Percentiles rank a stretch among this genome's conserved stretches.
Conservation (phyloP, 2,888 invertebrate species). For the Phyllotreta cruciferae region DNA sequence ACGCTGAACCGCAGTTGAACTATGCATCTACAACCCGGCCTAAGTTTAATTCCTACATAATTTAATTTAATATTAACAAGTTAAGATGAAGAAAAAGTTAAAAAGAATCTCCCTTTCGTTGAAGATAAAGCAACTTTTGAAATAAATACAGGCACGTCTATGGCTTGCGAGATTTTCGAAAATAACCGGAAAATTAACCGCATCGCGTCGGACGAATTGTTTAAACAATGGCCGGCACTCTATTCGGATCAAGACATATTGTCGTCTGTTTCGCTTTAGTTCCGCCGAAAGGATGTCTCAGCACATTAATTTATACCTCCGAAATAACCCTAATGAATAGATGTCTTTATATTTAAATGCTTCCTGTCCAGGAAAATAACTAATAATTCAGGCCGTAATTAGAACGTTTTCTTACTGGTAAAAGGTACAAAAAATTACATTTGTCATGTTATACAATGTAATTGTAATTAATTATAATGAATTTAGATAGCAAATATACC, state of each 20-base stretch:
- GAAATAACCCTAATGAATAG: slow-evolving; percentile 56
- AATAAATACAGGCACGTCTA: too few species aligned
- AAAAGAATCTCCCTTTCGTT: too few species aligned
- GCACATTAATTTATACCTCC: slow-evolving; percentile 46
- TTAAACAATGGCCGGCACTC: slow-evolving; percentile 55
- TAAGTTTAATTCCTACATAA: too few species aligned
- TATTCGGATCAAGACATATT: slow-evolving; percentile 32
- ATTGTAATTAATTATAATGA: too few species aligned
- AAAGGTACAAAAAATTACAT: slow-evolving; percentile 38
- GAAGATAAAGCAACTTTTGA: too few species aligned
- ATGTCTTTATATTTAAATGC: slow-evolving; percentile 56
- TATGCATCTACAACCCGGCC: too few species aligned
- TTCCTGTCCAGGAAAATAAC: slow-evolving; percentile 56
- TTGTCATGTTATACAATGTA: neutral
- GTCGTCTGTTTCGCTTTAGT: slow-evolving; percentile 58
- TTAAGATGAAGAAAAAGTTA: too few species aligned
- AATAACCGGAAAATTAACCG: slow-evolving; percentile 54
- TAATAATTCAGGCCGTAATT: slow-evolving; percentile 55
- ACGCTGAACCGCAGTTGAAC: too few species aligned
- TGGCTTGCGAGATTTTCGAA: slow-evolving; percentile 35
- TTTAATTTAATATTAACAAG: too few species aligned
- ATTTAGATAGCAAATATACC: neutral
- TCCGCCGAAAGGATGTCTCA: slow-evolving; percentile 55
- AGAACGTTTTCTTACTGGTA: slow-evolving; percentile 47
- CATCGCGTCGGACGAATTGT: slow-evolving; percentile 51